A percentile compares a stretch with the other conserved stretches of the same genome.
phyloP scores from a whole-genome alignment of 2,888 invertebrate species.

The Philopedon plagiatum region DNA sequence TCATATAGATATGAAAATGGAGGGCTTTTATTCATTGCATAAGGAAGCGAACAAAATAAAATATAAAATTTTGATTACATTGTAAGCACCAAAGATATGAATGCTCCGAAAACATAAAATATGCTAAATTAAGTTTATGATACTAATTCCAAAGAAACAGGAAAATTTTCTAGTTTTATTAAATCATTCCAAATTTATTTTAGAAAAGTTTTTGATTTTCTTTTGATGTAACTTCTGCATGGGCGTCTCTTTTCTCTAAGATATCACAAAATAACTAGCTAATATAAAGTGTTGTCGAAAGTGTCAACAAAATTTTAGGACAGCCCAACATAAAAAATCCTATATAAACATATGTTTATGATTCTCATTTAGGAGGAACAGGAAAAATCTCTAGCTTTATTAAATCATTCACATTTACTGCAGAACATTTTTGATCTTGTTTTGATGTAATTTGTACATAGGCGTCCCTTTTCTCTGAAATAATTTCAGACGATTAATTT shows the following conservation, averaged over 20 bases:
- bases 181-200: constrained; percentile 19
- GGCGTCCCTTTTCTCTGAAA: no score
- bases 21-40: background rate
- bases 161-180: constrained; percentile 34
- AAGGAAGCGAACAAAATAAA: constrained; percentile 21
- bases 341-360: no score
- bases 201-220: constrained; percentile 5
- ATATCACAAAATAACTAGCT: no score
- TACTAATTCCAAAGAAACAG: constrained; percentile 29
- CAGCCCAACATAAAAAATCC: no score
- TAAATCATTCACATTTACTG: no score
- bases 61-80: constrained; percentile 46
- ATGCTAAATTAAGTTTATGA: constrained; percentile 44
- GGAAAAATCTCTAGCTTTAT: no score
- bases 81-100: constrained; percentile 32
- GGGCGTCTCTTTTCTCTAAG: background rate
- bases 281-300: no score
- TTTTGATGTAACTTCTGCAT: background rate
- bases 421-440: no score
- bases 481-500: no score
- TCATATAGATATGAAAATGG: background rate
- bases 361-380: no score
- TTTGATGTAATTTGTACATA: no score
- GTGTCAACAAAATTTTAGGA: no score
- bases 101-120: constrained; percentile 37